phyloP scores from a whole-genome alignment of 2,888 invertebrate species.

The Zaprionus obscuricornis region DNA sequence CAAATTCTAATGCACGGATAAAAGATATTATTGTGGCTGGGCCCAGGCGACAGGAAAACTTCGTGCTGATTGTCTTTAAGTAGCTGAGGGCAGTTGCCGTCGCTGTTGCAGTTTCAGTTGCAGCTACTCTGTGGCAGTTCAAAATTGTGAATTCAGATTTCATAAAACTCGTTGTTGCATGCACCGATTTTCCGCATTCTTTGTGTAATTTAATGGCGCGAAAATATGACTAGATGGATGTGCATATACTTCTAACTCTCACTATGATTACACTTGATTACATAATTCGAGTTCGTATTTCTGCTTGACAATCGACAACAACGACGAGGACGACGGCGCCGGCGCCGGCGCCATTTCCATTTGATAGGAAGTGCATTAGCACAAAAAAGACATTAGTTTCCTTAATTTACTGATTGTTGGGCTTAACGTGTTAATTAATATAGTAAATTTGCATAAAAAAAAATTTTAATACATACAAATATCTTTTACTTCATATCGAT shows the following conservation, averaged over 20 bases:
- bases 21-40: slow-evolving; percentile 50
- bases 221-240: slow-evolving; percentile 57
- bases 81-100: slow-evolving; percentile 79
- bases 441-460: too few species aligned
- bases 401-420: too few species aligned
- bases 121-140: slow-evolving; percentile 13
- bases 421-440: too few species aligned
- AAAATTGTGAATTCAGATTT: slow-evolving; percentile 30
- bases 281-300: slow-evolving; percentile 48
- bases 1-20: slow-evolving; percentile 71
- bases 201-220: slow-evolving; percentile 77
- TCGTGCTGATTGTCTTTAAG: slow-evolving; percentile 77
- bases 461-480: too few species aligned
- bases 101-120: slow-evolving; percentile 31
- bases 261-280: slow-evolving; percentile 68
- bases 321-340: too few species aligned
- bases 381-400: not conserved
- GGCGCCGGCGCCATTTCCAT: slow-evolving; percentile 54
- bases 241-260: slow-evolving; percentile 16
- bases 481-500: too few species aligned
- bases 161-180: slow-evolving; percentile 54
- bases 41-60: slow-evolving; percentile 32
- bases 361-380: not conserved
- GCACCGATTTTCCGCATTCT: slow-evolving; percentile 79
- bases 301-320: slow-evolving; percentile 42